Evolutionary conservation across 2,113 vertebrate species (phyloP), one percentile per base, ranked within the genome.

Genomic region (Gymnocephalus cernua): DNA sequence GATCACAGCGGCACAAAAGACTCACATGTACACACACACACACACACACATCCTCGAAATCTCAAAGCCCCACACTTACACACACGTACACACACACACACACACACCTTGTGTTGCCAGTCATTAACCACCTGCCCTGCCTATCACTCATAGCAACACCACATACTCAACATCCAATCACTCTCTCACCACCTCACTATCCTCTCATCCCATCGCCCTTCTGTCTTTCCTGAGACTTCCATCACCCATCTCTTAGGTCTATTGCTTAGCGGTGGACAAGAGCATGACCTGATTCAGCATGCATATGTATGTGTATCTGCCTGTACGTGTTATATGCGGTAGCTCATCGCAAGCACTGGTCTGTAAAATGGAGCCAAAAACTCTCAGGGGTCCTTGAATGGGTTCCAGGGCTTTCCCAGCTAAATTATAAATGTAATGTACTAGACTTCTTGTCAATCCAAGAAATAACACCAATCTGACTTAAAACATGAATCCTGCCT

Each of bases 1-100:
- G 64, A 77, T 50, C 65, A 51, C 77, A 74, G 50, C 27, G 35
- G 69, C 79, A 89, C 88, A 91, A 84, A 83, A 82, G 58, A 62
- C 69, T 70, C 73, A 29, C 82, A 45, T 68, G 66, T n/a, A 84
- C 68, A 81, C 21, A 62, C 72, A 65, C 75, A 25, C 82, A 41
- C 71, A 72, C 19, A 82, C 68, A 84, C 23, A 25, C 76, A 68
- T 73, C 21, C 75, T 79, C 15, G 1, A 85, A 75, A 75, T 85
- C 87, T 88, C 79, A 57, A 80, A 82, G 72, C 62, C 27, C n/a
- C 77, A 84, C 70, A 69, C 51, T 35, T 58, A 44, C 61, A 41
- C 38, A 47, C 74, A 71, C 71, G 45, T 21, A 6, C 70, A 65
- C 50, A 25, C 27, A 51, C 66, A 21, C 45, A 59, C 54, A 47